A percentile compares a stretch with the other conserved stretches of the same genome.
These are phyloP conservation scores for Bedellia somnulentella DNA, from an alignment of 2,888 invertebrate species.

Conservation along the genomic window DNA sequence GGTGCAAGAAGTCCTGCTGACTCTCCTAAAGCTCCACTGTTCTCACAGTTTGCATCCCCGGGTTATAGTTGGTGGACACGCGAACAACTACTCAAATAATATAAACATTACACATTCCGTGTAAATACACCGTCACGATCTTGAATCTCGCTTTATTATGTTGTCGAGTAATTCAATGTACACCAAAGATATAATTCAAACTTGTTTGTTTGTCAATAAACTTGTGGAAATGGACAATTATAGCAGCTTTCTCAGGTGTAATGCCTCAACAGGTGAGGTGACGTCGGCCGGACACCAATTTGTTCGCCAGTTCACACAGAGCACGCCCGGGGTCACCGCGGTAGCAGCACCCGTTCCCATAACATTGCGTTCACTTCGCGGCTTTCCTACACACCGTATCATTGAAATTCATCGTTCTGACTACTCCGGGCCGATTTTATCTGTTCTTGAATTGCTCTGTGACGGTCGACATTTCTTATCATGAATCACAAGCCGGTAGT, in stretches of 20 bases:
- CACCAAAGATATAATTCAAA: constrained; percentile 40
- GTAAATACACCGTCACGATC: constrained; percentile 33
- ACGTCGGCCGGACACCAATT: constrained; percentile 27
- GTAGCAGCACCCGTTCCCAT: too few species aligned
- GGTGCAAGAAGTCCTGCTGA: constrained; percentile 18
- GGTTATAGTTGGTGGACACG: constrained; percentile 45
- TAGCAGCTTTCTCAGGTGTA: constrained; percentile 43
- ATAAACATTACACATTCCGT: constrained; percentile 24
- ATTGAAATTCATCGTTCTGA: too few species aligned
- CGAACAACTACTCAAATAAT: constrained; percentile 27
- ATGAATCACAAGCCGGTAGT: too few species aligned
- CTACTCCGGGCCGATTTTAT: too few species aligned
- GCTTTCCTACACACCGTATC: too few species aligned
- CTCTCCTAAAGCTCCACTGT: constrained; percentile 21
- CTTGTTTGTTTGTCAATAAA: constrained; percentile 56
- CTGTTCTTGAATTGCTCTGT: too few species aligned
- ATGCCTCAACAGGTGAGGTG: constrained; percentile 18
- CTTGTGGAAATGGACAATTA: constrained; percentile 42
- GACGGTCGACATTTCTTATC: too few species aligned
- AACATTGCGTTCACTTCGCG: too few species aligned
- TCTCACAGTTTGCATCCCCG: constrained; percentile 24
- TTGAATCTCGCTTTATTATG: too few species aligned
- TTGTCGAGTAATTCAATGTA: constrained; percentile 32
- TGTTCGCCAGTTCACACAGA: constrained; percentile 29
- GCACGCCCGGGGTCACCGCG: constrained; percentile 12